phyloP scores from a whole-genome alignment of 2,888 invertebrate species.

The Idaea aversata region DNA sequence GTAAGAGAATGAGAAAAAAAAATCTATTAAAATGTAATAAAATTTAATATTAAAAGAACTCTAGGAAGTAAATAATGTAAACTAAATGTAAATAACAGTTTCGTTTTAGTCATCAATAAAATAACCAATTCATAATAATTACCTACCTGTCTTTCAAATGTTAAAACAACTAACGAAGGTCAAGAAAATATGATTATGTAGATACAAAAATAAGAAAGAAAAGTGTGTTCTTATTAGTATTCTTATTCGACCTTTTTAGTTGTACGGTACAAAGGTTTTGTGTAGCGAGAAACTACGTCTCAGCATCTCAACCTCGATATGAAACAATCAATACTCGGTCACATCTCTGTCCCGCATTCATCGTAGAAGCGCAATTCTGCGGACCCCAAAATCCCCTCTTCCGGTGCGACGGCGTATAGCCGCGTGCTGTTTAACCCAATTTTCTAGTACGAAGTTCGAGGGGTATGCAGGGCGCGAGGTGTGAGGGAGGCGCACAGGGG shows the following conservation, averaged over 20 bases:
- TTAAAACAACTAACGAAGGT: too few relatives aligned
- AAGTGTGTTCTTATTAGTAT: not conserved
- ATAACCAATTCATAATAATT: too few relatives aligned
- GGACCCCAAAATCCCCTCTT: conserved; percentile 74
- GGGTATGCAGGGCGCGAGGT: conserved; percentile 62
- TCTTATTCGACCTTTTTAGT: not conserved
- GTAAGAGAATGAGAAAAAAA: too few relatives aligned
- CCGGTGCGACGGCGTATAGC: conserved; percentile 65
- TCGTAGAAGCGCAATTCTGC: conserved; percentile 71
- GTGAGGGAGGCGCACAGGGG: conserved; percentile 35
- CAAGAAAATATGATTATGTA: too few relatives aligned
- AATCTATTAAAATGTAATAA: too few relatives aligned
- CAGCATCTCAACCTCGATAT: conserved; percentile 33
- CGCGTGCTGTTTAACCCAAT: conserved; percentile 78
- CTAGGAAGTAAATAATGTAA: too few relatives aligned
- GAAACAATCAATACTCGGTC: conserved; percentile 77
- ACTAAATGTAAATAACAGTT: too few relatives aligned
- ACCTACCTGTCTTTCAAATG: too few relatives aligned
- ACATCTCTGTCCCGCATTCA: conserved; percentile 75
- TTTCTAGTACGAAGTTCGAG: conserved; percentile 72
- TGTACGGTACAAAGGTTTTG: conserved; percentile 13
- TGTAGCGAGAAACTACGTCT: conserved; percentile 55
- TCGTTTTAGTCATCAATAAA: too few relatives aligned
- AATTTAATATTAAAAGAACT: too few relatives aligned
- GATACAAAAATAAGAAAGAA: not conserved